These are phyloP conservation scores for Xestia rhomboidea DNA, from an alignment of 2,888 invertebrate species.

Conservation along the genomic window DNA sequence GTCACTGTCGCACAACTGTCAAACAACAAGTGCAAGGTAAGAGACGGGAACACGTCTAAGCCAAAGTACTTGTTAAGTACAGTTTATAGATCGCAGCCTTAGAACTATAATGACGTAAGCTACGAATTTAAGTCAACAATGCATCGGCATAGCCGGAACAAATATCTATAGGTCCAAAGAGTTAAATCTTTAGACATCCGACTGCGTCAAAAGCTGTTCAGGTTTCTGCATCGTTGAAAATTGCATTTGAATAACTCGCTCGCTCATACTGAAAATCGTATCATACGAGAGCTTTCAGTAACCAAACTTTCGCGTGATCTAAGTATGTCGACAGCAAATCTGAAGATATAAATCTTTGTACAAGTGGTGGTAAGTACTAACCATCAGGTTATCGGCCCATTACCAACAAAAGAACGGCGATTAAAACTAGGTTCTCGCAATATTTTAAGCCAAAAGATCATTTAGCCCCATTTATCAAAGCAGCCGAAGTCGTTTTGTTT, in stretches of 20 bases:
- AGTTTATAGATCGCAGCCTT: not conserved
- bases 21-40: not conserved
- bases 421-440: not conserved
- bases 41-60: not conserved
- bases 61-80: not conserved
- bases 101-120: not conserved
- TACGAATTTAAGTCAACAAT: not conserved
- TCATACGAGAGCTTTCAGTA: not conserved
- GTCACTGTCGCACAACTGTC: not conserved
- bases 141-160: no score
- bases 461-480: not conserved
- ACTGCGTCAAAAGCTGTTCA: not conserved
- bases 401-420: not conserved
- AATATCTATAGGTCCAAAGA: not conserved
- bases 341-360: not conserved
- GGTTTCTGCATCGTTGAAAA: not conserved
- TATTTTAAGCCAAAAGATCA: not conserved
- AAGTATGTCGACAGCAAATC: not conserved
- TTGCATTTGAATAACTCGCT: not conserved
- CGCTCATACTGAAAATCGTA: not conserved
- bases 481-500: slow-evolving; percentile 59
- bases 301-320: not conserved
- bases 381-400: not conserved
- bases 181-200: not conserved
- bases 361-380: not conserved